Evolutionary conservation across 2,797 vertebrate genomes (phyloP).

Genomic region (Clarias platycephalus): DNA sequence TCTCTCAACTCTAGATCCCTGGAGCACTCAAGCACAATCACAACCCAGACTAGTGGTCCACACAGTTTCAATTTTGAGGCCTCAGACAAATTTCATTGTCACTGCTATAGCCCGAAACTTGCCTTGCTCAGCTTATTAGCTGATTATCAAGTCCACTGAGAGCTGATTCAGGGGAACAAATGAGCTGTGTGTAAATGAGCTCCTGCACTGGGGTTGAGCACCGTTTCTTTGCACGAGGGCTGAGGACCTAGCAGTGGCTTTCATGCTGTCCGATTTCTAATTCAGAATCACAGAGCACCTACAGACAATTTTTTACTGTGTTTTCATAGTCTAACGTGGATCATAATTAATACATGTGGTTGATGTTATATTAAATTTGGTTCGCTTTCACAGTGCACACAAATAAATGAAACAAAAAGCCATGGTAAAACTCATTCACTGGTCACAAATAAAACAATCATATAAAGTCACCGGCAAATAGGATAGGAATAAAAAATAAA

Average conservation of each 20-base stretch:
- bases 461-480: background rate
- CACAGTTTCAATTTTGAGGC: background rate
- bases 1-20: background rate
- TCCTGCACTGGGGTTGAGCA: background rate
- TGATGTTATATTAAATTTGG: background rate
- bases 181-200: conserved; percentile 13
- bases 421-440: background rate
- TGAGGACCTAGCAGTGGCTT: background rate
- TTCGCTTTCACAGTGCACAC: background rate
- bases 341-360: background rate
- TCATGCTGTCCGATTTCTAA: background rate
- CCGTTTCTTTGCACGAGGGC: background rate
- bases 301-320: background rate
- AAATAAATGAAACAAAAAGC: background rate
- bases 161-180: conserved; percentile 26
- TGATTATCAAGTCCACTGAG: conserved; percentile 16
- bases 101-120: conserved; percentile 11
- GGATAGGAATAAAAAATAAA: background rate
- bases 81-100: background rate
- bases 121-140: conserved; percentile 19
- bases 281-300: background rate
- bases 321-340: background rate
- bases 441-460: background rate
- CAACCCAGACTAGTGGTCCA: background rate
- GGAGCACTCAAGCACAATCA: background rate